Percentiles rank a stretch among this genome's conserved stretches.
Conservation (phyloP, 2,888 invertebrate genomes). For the Idaea straminata region DNA sequence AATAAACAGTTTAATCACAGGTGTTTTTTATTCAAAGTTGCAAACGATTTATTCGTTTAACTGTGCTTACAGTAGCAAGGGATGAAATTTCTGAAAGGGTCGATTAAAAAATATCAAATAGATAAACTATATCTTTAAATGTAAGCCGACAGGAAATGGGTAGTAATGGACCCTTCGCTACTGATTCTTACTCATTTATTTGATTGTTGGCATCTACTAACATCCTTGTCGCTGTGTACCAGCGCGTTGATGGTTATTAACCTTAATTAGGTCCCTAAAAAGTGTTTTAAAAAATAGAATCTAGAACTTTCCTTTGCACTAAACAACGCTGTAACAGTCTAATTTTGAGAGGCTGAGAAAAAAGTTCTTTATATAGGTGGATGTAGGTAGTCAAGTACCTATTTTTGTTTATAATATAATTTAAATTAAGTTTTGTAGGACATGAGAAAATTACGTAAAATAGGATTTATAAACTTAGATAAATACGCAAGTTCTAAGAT, state of each 20-base stretch:
- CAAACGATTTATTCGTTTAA: no score
- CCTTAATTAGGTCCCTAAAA: constrained; percentile 10
- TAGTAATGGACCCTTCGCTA: no score
- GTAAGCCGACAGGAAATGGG: no score
- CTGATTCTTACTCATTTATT: no score
- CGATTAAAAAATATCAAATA: no score
- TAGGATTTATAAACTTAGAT: neutral
- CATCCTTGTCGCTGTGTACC: neutral
- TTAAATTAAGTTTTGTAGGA: neutral
- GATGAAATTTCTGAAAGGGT: no score
- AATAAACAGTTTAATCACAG: no score
- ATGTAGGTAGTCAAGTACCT: neutral
- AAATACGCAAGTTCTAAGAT: no score
- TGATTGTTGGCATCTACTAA: neutral
- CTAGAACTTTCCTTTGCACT: neutral
- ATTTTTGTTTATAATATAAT: neutral
- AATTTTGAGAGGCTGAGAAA: neutral
- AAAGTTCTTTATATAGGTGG: neutral
- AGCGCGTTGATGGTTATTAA: neutral
- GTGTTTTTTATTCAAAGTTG: no score
- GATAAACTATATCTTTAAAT: no score
- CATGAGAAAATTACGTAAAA: neutral
- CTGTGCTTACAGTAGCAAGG: no score
- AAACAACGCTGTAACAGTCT: neutral
- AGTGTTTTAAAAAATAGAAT: neutral